Evolutionary conservation across 2,888 invertebrate species (phyloP).

Genomic region (Rotaria magnacalcarata): DNA sequence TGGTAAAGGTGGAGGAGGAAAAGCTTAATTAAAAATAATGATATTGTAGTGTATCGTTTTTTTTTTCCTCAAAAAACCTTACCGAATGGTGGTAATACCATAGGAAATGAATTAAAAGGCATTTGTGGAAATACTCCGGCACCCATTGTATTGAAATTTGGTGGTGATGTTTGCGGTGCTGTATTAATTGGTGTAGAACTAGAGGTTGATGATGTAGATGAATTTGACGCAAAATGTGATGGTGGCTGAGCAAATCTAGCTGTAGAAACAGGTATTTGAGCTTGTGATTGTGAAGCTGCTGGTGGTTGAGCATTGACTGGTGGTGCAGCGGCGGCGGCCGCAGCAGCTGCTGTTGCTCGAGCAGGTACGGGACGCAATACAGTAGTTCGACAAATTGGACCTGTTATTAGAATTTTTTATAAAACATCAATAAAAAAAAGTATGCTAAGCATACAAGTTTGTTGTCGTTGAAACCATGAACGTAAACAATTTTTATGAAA

Average conservation of each 20-base stretch:
- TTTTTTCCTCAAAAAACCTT: conserved; percentile 48
- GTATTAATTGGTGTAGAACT: neutral
- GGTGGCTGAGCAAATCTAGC: neutral
- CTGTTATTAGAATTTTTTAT: neutral
- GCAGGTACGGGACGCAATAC: neutral
- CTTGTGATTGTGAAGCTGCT: neutral
- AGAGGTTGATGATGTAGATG: neutral
- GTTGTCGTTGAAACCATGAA: conserved; percentile 98
- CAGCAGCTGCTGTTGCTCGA: neutral
- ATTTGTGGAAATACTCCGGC: neutral
- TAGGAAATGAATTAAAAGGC: conserved; percentile 58
- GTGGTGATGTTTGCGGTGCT: neutral
- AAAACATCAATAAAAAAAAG: no score
- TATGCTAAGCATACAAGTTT: conserved; percentile 72
- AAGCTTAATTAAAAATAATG: conserved; percentile 46
- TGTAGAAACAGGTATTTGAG: neutral
- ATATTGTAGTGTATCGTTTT: neutral
- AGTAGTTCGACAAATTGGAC: conserved; percentile 40
- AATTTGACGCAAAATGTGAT: neutral
- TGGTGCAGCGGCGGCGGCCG: neutral
- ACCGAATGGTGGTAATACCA: conserved; percentile 62
- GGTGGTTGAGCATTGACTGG: neutral
- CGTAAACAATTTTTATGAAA: conserved; percentile 95
- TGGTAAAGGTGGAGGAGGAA: conserved; percentile 54
- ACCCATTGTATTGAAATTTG: neutral